Evolutionary conservation across 2,888 invertebrate genomes (phyloP), one percentile per base, ranked within the genome.

Genomic region (Amphipoea lucens): DNA sequence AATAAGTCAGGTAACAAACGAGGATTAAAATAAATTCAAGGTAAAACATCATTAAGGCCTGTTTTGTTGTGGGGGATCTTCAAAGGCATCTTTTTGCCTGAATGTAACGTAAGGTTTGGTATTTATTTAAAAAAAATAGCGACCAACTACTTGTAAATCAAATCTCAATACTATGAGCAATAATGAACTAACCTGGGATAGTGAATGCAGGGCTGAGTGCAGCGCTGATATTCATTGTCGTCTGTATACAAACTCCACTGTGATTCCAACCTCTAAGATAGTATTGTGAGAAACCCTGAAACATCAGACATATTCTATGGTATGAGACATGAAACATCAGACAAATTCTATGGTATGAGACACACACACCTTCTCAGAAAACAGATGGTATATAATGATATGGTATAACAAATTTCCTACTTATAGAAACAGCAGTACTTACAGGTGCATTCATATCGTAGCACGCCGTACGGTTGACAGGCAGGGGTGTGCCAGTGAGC

Each of bases 181-280:
- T 42, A 60, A 74, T 36, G 14, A 14, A 83, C 91, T 93, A 93
- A 98, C 98, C 98, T 86, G 97, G 94, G 86, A 98, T 97, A 14
- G 97, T 94, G 93, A 99, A 99, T 0, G 99, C 99, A n/a, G 99
- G 99, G 94, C 99, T 99, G 17, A 98, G 91, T 2, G 99, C 99
- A 84, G 97, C 95, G 65, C 98, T 98, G 86, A 97, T 97, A 92
- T 98, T 98, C 93, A 98, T 98, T 0, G 98, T 98, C 0, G 98
- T 98, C 83, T 98, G 97, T 67, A 98, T 97, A 92, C 99, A 99
- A 75, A 97, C 95, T 48, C 98, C 98, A n/a, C 96, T 97, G 42
- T 97, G 97, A 90, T 98, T 97, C 91, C 97, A 97, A 12, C 98
- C 98, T 40, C 97, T 97, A 95, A 98, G 97, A 97, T 98, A 98